Evolutionary conservation across 2,797 vertebrate genomes (phyloP).

Genomic region (Oryzias sinensis): DNA sequence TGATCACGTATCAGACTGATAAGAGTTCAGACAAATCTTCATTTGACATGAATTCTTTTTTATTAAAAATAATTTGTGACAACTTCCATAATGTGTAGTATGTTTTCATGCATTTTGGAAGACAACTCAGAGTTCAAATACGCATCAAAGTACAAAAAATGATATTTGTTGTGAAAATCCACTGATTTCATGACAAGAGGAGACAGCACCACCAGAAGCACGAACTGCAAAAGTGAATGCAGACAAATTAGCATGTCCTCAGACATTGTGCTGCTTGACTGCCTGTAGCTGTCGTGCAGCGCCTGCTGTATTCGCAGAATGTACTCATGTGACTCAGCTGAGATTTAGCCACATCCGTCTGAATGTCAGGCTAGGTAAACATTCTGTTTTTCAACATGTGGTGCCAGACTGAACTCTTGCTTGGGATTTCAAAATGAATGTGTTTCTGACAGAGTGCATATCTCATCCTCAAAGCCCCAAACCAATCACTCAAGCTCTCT

Average conservation of each 20-base stretch:
- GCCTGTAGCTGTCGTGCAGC: slow-evolving; percentile 8
- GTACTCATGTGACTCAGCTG: slow-evolving; percentile 31
- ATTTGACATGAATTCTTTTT: no score
- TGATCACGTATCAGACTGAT: no score
- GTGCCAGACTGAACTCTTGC: slow-evolving; percentile 37
- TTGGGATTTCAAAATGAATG: slow-evolving; percentile 41
- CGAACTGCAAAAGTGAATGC: slow-evolving; percentile 19
- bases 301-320: slow-evolving; percentile 16
- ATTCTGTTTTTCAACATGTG: slow-evolving; percentile 33
- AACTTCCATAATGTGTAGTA: no score
- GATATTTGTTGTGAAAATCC: slow-evolving; percentile 9
- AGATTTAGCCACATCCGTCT: slow-evolving; percentile 23
- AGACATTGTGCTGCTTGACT: slow-evolving; percentile 14
- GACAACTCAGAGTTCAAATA: not conserved
- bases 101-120: not conserved
- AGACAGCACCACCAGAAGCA: slow-evolving; percentile 11
- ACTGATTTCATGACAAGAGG: slow-evolving; percentile 1
- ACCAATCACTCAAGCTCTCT: slow-evolving; percentile 69
- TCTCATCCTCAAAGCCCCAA: slow-evolving; percentile 63
- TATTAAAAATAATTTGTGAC: no score
- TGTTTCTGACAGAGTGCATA: slow-evolving; percentile 46
- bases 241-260: slow-evolving; percentile 33
- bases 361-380: slow-evolving; percentile 35
- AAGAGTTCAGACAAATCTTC: no score
- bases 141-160: not conserved